Evolutionary conservation across 2,888 invertebrate genomes (phyloP), one percentile per base, ranked within the genome.

Genomic region (Crematogaster levior): DNA sequence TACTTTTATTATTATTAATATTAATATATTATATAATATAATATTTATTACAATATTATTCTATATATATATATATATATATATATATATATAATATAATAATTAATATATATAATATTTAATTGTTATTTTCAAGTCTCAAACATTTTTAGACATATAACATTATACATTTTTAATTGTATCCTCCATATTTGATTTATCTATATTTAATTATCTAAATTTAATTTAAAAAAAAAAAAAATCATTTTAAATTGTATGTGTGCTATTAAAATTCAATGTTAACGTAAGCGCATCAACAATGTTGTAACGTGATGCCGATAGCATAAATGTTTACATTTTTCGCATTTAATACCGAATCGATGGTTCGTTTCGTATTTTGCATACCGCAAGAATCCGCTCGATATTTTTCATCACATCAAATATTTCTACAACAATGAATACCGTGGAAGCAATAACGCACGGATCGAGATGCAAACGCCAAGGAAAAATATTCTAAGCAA

Each of bases 401-500:
- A 79, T 79, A 70, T 79, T 79, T 79, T 70, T 34, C 77, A 43
- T 70, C 70, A 58, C 24, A 56, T 56, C 70, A 56, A 70, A 79
- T 70, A 79, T 79, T 56, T 77, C 70, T 21, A 70, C 56, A 34
- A 21, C 77, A 70, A 79, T 77, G 70, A 77, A 77, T 70, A 24
- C 70, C 56, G 43, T 56, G 70, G 70, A 70, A 70, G 70, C 77
- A 79, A 79, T 79, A 79, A 70, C 77, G 70, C n/a, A 56, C 68
- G 70, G 56, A 43, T 15, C 21, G 70, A 43, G 77, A 79, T 70
- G 77, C 77, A 79, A 79, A 77, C 68, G 53, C 53, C 70, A 77
- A 70, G 43, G 77, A 79, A 70, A 77, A 79, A 79, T 79, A 79
- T 79, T 79, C 77, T 79, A 79, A 79, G 70, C 70, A 79, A 70